Evolutionary conservation across 1,140 invertebrate species (phyloP), one percentile per base, ranked within the genome.

Genomic region (Acromyrmex echinatior): DNA sequence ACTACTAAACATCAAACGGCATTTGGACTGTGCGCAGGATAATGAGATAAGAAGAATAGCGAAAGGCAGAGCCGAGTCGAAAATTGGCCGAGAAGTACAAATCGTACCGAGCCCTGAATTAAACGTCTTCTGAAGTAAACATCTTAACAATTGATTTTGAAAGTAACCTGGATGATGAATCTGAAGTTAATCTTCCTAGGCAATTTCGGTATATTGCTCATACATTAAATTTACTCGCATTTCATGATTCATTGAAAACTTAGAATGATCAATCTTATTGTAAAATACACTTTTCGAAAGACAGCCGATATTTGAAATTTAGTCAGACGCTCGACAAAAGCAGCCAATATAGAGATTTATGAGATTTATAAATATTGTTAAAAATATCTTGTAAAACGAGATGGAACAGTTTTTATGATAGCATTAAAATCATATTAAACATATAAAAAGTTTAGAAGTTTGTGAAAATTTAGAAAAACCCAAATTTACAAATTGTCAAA

Each of bases 401-500:
- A 31, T 66, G 31, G 31, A 66, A 66, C 16, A 66, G 39, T 66
- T 66, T 39, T 66, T 66, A 39, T 39, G 31, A 66, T 39, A 66
- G 18, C 63, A 66, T 66, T 66, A 66, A 66, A 66, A 7, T 31
- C 21, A 25, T 66, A 66, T 66, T 39, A 66, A 66, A 66, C 31
- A 18, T 66, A 66, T 39, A 66, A 66, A 9, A 39, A 25, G n/a
- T 39, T 66, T 66, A 66, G 31, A 66, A 66, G 18, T 66, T 66
- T 66, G 31, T 39, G 63, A n/a, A 66, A 66, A 66, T 39, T 7
- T 66, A 66, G 63, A 39, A 66, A 66, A 66, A 7, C 2, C 31
- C 63, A 66, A 66, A 66, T 66, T 66, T 66, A 66, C 63, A 66
- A 16, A 66, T 66, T 7, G 18, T 66, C 31, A 66, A 66, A 66